A percentile compares a stretch with the other conserved stretches of the same genome.
Evolutionary conservation across 2,888 invertebrate genomes (phyloP).

Genomic region (Chelonus formosanus): DNA sequence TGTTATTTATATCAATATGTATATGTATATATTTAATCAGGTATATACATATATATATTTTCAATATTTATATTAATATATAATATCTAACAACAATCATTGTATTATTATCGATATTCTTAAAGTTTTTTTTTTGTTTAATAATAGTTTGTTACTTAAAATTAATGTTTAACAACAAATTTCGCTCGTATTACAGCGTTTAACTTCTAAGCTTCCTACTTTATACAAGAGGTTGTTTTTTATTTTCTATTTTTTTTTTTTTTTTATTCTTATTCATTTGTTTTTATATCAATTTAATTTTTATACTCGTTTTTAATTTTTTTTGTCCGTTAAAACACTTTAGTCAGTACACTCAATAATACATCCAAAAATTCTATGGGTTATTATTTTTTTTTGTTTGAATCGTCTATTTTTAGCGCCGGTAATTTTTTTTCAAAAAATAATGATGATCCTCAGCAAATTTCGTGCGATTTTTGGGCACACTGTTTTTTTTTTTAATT

Average conservation of each 20-base stretch:
- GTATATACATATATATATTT: conserved; percentile 47
- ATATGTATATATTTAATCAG: conserved; percentile 41
- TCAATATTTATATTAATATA: conserved; percentile 44
- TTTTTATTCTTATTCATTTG: conserved; percentile 37
- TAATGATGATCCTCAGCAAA: conserved; percentile 47
- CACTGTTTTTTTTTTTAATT: conserved; percentile 1
- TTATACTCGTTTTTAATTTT: neutral
- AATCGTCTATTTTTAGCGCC: no score
- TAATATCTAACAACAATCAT: conserved; percentile 63
- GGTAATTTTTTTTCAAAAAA: conserved; percentile 26
- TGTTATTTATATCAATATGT: conserved; percentile 51
- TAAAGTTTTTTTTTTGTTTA: neutral
- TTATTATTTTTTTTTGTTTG: no score
- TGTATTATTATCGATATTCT: conserved; percentile 57
- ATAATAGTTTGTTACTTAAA: conserved; percentile 3
- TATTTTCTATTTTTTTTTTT: conserved; percentile 39
- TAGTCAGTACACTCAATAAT: conserved; percentile 1
- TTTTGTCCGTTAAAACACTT: neutral
- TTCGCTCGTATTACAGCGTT: conserved; percentile 7
- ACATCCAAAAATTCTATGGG: conserved; percentile 26
- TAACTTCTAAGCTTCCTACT: conserved; percentile 3
- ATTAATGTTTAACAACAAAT: conserved; percentile 6
- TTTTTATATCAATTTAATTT: conserved; percentile 20
- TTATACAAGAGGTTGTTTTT: conserved; percentile 18
- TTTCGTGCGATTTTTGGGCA: conserved; percentile 53